Evolutionary conservation across 2,113 vertebrate species (phyloP).

Genomic region (Bos indicus): DNA sequence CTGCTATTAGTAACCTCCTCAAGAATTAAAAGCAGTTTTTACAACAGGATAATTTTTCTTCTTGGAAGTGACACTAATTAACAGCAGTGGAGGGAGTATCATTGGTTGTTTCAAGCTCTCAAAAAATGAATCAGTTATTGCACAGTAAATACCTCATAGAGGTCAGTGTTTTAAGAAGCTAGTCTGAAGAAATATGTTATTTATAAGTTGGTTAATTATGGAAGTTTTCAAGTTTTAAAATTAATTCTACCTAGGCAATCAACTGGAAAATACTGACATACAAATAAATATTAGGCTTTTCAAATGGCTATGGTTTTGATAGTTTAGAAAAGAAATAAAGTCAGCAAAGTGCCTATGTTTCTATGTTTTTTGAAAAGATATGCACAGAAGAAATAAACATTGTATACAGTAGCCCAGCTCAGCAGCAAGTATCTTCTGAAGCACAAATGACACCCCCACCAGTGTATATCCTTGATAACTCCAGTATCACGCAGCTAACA

Average conservation of each 20-base stretch:
- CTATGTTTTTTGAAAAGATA: conserved; percentile 56
- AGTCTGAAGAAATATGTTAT: conserved; percentile 73
- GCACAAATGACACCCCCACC: conserved; percentile 64
- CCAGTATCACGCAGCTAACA: conserved; percentile 51
- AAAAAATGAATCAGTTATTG: conserved; percentile 88
- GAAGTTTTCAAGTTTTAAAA: conserved; percentile 83
- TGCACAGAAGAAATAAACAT: conserved; percentile 53
- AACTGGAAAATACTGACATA: conserved; percentile 74
- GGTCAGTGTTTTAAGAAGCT: conserved; percentile 85
- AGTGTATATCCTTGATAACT: conserved; percentile 31
- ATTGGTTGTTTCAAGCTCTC: conserved; percentile 87
- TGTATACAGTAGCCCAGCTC: conserved; percentile 75
- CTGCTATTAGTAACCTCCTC: conserved; percentile 76
- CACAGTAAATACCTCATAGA: conserved; percentile 92
- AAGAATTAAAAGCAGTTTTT: conserved; percentile 78
- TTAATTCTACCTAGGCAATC: conserved; percentile 71
- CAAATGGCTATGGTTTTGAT: conserved; percentile 70
- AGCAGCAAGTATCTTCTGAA: conserved; percentile 80
- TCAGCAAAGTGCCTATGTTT: conserved; percentile 76
- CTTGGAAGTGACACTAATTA: conserved; percentile 81
- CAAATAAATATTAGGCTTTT: conserved; percentile 84
- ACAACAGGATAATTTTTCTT: conserved; percentile 75
- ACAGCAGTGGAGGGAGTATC: conserved; percentile 84
- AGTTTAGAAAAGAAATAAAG: conserved; percentile 68
- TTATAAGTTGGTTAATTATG: conserved; percentile 73